Conservation (phyloP, 2,888 invertebrate genomes). For the Sceliomorpha sp. region DNA sequence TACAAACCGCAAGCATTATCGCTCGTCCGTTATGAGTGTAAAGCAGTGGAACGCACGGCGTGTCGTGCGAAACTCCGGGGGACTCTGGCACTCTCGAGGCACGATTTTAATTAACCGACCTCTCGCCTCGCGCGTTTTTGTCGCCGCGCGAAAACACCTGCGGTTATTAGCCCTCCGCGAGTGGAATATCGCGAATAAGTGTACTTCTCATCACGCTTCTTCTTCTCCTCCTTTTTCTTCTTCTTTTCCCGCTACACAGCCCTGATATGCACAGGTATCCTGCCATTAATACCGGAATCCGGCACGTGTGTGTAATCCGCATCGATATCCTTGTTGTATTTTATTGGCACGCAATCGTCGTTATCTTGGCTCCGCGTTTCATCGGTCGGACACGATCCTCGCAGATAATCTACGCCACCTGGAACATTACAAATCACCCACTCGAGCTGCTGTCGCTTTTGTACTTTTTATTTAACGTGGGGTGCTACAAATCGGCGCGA, state of each 20-base stretch:
- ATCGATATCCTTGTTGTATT: slow-evolving; percentile 48
- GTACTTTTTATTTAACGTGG: slow-evolving; percentile 32
- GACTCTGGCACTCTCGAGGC: slow-evolving; percentile 33
- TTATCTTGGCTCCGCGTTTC: slow-evolving; percentile 56
- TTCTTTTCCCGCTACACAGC: too few species aligned
- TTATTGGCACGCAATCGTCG: slow-evolving; percentile 58
- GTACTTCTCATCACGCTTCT: slow-evolving; percentile 32
- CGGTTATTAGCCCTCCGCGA: slow-evolving; percentile 44
- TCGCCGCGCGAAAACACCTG: slow-evolving; percentile 53
- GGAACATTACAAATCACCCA: slow-evolving; percentile 50
- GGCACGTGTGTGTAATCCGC: slow-evolving; percentile 55
- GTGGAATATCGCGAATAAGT: slow-evolving; percentile 37
- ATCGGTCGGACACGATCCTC: slow-evolving; percentile 57
- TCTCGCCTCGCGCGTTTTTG: slow-evolving; percentile 45
- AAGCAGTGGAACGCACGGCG: slow-evolving; percentile 23
- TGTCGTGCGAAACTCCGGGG: slow-evolving; percentile 31
- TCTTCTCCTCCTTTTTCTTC: slow-evolving; percentile 10
- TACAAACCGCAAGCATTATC: slow-evolving; percentile 39
- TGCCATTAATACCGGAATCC: slow-evolving; percentile 46
- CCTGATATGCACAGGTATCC: too few species aligned
- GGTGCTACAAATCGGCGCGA: slow-evolving; percentile 16
- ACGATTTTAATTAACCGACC: slow-evolving; percentile 57
- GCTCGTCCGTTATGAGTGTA: slow-evolving; percentile 27
- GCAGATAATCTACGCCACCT: slow-evolving; percentile 61
- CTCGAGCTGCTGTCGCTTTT: slow-evolving; percentile 29